Percentiles rank a stretch among this genome's conserved stretches.
These are phyloP conservation scores for Melitaea athalia DNA, from an alignment of 2,888 invertebrate genomes.

Conservation along the genomic window DNA sequence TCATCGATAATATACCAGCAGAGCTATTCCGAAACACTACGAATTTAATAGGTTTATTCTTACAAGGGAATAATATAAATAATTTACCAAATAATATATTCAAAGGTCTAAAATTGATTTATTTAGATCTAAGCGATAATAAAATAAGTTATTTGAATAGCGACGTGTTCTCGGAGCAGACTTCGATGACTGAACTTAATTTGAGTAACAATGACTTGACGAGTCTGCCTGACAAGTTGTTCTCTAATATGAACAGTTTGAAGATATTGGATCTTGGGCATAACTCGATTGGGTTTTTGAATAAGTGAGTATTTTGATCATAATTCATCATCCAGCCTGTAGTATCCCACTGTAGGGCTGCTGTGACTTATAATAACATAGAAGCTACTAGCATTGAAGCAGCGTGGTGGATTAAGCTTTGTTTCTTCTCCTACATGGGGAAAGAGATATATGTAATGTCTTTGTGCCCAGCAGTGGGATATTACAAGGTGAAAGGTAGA, in stretches of 20 bases:
- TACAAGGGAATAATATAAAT: slow-evolving; percentile 44
- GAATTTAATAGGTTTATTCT: slow-evolving; percentile 35
- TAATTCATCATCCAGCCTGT: no score
- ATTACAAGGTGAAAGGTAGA: no score
- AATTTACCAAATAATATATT: slow-evolving; percentile 40
- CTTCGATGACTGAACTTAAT: slow-evolving; percentile 4
- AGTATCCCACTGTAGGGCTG: no score
- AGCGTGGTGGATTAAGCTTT: no score
- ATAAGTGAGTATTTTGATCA: slow-evolving; percentile 31
- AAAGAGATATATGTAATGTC: no score
- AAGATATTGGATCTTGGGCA: slow-evolving; percentile 13
- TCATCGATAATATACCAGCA: slow-evolving; percentile 35
- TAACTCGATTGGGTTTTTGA: slow-evolving; percentile 22
- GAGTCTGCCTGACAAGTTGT: slow-evolving; percentile 11
- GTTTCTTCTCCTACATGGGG: no score
- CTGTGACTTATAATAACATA: no score
- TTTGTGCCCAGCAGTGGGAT: no score
- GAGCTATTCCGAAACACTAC: slow-evolving; percentile 42
- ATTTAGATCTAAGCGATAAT: slow-evolving; percentile 40
- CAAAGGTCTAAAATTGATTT: slow-evolving; percentile 36
- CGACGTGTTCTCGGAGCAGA: slow-evolving; percentile 9
- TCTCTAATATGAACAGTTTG: slow-evolving; percentile 10
- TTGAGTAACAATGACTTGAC: slow-evolving; percentile 16
- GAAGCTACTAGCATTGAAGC: no score
- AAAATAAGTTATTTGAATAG: slow-evolving; percentile 1